Evolutionary conservation across 2,113 vertebrate species (phyloP), one percentile per base, ranked within the genome.

Genomic region (Rutilus rutilus): DNA sequence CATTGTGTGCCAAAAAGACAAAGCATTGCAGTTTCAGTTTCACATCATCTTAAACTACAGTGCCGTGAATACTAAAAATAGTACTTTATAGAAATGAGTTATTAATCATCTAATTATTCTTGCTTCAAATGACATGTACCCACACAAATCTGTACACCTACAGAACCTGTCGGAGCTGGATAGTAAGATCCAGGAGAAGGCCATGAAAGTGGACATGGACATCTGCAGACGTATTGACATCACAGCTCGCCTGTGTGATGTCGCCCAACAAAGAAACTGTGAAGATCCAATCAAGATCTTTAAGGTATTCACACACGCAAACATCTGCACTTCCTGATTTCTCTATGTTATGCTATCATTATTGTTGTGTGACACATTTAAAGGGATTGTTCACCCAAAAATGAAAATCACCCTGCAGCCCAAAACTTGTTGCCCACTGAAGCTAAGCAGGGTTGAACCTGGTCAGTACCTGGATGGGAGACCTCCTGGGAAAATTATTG

Each of bases 151-250:
- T 11, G 27, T 25, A 54, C 17, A 54, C 14, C 33, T 77, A 85
- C 89, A 99, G 98, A 98, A 99, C 90, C 91, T 98, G 90, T 96
- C 96, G 0, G 98, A 99, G 39, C 91, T 99, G 92, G 98, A 99
- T 93, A 98, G 96, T 65, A 99, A 99, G 94, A 99, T 99, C 91
- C 98, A 99, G 93, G 98, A 99, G 92, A 99, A 99, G 88, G 98
- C 98, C 90, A 99, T 98, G 98, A 98, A 97, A 87, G 98, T 99
- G 83, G 98, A 99, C 90, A 99, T 99, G 98, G 98, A 99, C 93
- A 99, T 99, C 92, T 99, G 98, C 91, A 96, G 98, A 33, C 95
- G 98, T 86, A 99, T 99, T 0, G 98, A 99, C 83, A 99, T 99
- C 94, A 99, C 98, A 0, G 97, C 97, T 90, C 98, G 97, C 45